Conservation (phyloP, 2,888 invertebrate species). For the Cheilosia grossa region DNA sequence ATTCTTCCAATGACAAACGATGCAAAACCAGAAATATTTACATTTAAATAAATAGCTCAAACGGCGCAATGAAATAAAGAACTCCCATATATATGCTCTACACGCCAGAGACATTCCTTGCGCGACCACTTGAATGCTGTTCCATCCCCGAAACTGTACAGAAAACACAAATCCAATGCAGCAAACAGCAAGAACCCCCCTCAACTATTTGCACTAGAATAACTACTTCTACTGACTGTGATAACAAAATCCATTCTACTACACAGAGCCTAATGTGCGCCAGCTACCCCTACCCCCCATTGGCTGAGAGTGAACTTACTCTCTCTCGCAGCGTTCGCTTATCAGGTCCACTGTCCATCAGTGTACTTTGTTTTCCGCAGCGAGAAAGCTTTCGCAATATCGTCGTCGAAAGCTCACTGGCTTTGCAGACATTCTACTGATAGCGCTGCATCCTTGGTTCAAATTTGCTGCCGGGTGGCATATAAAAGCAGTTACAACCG, state of each 20-base stretch:
- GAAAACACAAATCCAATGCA: slow-evolving; percentile 51
- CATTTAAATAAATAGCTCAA: slow-evolving; percentile 68
- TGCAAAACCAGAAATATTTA: slow-evolving; percentile 58
- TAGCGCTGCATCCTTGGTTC: slow-evolving; percentile 70
- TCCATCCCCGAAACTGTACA: slow-evolving; percentile 17
- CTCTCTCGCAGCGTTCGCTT: slow-evolving; percentile 58
- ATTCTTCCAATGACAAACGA: slow-evolving; percentile 61
- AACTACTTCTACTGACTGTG: slow-evolving; percentile 29
- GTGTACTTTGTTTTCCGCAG: slow-evolving; percentile 51
- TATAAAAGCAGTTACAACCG: slow-evolving; percentile 73
- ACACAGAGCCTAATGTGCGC: slow-evolving; percentile 15
- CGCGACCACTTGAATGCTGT: slow-evolving; percentile 45
- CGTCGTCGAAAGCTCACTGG: slow-evolving; percentile 45
- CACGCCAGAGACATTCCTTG: slow-evolving; percentile 45
- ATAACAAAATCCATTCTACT: slow-evolving; percentile 55
- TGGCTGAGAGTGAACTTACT: slow-evolving; percentile 15
- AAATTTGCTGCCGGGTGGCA: slow-evolving; percentile 38
- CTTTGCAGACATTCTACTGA: slow-evolving; percentile 72
- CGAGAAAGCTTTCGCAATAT: slow-evolving; percentile 62
- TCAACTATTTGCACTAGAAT: slow-evolving; percentile 44
- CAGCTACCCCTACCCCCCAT: slow-evolving; percentile 8
- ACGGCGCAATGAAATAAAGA: slow-evolving; percentile 52
- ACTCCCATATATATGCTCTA: slow-evolving; percentile 15
- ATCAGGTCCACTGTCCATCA: slow-evolving; percentile 22
- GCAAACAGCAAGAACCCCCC: slow-evolving; percentile 22